Percentiles rank a stretch among this genome's conserved stretches.
Evolutionary conservation across 2,113 vertebrate genomes (phyloP).

Genomic region (Elaphurus davidianus): DNA sequence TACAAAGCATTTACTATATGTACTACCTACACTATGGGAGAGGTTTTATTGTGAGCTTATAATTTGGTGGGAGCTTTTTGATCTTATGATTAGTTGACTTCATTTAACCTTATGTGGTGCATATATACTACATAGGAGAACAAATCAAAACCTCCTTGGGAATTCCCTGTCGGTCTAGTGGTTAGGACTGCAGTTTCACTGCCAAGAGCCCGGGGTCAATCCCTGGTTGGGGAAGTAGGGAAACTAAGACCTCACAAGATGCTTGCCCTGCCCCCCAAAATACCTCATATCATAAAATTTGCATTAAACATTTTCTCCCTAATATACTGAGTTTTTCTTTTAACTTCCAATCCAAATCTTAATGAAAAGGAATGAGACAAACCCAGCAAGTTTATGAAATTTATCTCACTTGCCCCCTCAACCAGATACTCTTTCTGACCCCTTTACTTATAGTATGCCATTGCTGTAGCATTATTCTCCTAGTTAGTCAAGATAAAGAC

Average conservation of each 20-base stretch:
- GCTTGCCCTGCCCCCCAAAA: neutral
- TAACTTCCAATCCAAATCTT: neutral
- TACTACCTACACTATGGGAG: neutral
- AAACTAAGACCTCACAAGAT: neutral
- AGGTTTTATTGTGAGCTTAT: neutral
- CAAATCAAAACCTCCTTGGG: neutral
- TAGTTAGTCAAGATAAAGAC: neutral
- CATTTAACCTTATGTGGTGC: neutral
- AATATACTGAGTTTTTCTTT: neutral
- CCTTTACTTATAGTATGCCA: neutral
- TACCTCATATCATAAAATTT: neutral
- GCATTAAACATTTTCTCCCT: neutral
- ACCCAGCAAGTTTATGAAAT: neutral
- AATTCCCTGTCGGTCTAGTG: neutral
- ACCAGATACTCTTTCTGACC: neutral
- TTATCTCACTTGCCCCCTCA: neutral
- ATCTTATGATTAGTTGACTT: neutral
- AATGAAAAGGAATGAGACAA: slow-evolving; percentile 3
- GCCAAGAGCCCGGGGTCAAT: neutral
- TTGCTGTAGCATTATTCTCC: neutral
- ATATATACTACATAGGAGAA: neutral
- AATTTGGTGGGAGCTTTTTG: neutral
- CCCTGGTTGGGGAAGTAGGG: neutral
- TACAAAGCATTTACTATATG: neutral
- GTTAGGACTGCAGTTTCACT: neutral